Percentiles rank a stretch among this genome's conserved stretches.
Conservation (phyloP, 2,888 invertebrate species). For the Opisthograptis luteolata region DNA sequence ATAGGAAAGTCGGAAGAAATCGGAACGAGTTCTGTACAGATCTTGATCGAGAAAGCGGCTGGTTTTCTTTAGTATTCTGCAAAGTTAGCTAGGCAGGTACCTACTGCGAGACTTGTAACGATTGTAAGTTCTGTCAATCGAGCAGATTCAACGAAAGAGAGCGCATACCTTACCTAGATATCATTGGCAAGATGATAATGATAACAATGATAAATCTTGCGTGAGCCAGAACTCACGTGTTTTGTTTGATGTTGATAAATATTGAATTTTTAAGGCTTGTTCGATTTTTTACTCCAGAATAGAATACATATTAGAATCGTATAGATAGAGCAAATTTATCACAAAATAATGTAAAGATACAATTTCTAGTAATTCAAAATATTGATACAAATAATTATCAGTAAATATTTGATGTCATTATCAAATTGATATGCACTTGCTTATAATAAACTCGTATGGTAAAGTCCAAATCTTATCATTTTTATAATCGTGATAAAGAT, state of each 20-base stretch:
- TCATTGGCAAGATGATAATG: conserved; percentile 10
- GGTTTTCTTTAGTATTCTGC: conserved; percentile 43
- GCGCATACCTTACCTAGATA: conserved; percentile 15
- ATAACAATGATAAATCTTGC: conserved; percentile 35
- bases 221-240: conserved; percentile 22
- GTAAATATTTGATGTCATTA: conserved; percentile 1
- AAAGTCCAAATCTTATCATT: conserved; percentile 6
- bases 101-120: conserved; percentile 5
- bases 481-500: conserved; percentile 6
- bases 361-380: neutral
- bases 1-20: conserved; percentile 45
- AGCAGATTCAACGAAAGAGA: conserved; percentile 27
- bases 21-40: conserved; percentile 48
- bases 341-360: too few species aligned
- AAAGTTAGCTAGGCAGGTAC: conserved; percentile 16
- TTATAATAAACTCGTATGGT: neutral
- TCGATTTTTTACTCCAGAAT: too few species aligned
- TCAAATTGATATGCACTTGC: conserved; percentile 9
- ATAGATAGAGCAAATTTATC: too few species aligned
- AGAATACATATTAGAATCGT: too few species aligned
- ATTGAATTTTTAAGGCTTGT: too few species aligned
- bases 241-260: conserved; percentile 11
- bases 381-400: neutral
- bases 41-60: conserved; percentile 52
- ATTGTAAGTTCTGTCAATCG: too few species aligned